Evolutionary conservation across 2,797 vertebrate species (phyloP).

Genomic region (Ceyx erithaca): DNA sequence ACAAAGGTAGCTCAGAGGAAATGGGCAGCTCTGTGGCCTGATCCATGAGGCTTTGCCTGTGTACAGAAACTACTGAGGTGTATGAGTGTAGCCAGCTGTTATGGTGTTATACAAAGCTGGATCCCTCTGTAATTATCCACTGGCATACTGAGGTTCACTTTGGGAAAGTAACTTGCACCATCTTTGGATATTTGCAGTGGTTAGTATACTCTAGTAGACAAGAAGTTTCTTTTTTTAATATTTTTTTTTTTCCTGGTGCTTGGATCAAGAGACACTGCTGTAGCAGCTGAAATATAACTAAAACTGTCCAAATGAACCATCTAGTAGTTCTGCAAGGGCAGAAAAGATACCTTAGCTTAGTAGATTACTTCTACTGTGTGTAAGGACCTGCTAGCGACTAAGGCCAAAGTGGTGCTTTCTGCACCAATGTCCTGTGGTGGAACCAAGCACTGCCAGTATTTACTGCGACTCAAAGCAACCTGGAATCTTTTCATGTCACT

Average conservation of each 20-base stretch:
- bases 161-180: background rate
- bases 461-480: background rate
- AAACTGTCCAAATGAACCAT: background rate
- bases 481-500: background rate
- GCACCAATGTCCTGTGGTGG: fast-evolving
- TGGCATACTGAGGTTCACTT: background rate
- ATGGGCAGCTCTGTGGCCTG: fast-evolving
- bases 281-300: background rate
- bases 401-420: background rate
- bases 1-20: background rate
- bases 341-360: background rate
- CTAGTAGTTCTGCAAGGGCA: background rate
- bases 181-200: background rate
- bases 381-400: background rate
- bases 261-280: background rate
- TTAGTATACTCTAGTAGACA: background rate
- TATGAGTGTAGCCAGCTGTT: background rate
- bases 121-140: background rate
- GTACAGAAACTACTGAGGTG: background rate
- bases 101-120: background rate
- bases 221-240: fast-evolving
- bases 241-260: background rate
- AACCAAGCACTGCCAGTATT: background rate
- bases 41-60: background rate
- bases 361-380: background rate